These are phyloP conservation scores for Galerucella calmariensis DNA, from an alignment of 2,888 invertebrate genomes.

Conservation along the genomic window DNA sequence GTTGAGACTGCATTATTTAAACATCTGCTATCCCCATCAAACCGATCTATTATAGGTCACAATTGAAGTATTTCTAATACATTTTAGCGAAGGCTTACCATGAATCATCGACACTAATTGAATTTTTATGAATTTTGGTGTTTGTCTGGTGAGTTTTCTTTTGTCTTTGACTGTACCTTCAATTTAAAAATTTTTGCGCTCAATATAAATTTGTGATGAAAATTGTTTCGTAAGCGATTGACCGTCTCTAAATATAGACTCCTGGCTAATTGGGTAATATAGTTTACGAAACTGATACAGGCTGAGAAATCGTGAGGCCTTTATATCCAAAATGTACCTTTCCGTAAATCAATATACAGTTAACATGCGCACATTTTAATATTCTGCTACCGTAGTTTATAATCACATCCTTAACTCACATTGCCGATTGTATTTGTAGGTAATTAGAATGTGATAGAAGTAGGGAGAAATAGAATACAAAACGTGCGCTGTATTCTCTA, in stretches of 20 bases:
- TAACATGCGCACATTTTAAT: slow-evolving; percentile 42
- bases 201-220: not conserved
- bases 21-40: too few relatives aligned
- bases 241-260: slow-evolving; percentile 30
- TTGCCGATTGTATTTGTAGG: slow-evolving; percentile 40
- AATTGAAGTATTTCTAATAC: too few relatives aligned
- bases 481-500: not conserved
- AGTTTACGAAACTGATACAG: slow-evolving; percentile 34
- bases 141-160: too few relatives aligned
- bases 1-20: too few relatives aligned
- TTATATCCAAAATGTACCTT: slow-evolving; percentile 36
- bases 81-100: too few relatives aligned
- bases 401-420: slow-evolving; percentile 33
- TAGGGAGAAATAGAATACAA: slow-evolving; percentile 17
- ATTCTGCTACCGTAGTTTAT: slow-evolving; percentile 34
- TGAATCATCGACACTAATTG: too few relatives aligned
- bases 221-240: not conserved
- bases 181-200: not conserved
- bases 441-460: slow-evolving; percentile 41
- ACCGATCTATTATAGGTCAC: too few relatives aligned
- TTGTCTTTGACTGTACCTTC: too few relatives aligned
- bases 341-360: slow-evolving; percentile 46
- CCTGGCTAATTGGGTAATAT: slow-evolving; percentile 23
- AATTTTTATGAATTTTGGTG: too few relatives aligned
- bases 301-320: slow-evolving; percentile 27